These are phyloP conservation scores for Hyles euphorbiae DNA, from an alignment of 1,140 invertebrate species.

Conservation along the genomic window DNA sequence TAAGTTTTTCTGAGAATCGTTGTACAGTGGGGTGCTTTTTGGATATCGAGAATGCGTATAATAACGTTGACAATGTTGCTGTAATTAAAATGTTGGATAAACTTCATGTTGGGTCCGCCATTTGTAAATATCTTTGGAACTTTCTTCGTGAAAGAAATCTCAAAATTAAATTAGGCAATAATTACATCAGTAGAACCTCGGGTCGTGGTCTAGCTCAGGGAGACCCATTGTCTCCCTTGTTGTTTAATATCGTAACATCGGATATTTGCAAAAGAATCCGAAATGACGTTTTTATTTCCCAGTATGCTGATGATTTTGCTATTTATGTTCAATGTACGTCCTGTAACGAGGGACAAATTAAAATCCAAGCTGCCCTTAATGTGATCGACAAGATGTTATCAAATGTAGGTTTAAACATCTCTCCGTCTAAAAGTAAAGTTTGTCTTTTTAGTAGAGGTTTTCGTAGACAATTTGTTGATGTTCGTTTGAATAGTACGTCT, in stretches of 20 bases:
- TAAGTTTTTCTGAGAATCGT: slow-evolving; percentile 16
- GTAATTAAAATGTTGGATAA: slow-evolving; percentile 12
- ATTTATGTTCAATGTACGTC: no score
- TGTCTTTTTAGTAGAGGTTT: slow-evolving; percentile 7
- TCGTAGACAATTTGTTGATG: background rate
- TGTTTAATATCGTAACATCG: no score
- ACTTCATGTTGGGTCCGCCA: background rate
- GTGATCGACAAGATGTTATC: background rate
- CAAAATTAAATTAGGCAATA: background rate
- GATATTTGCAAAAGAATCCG: no score
- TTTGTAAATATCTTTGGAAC: slow-evolving; percentile 20
- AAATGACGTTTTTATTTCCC: no score
- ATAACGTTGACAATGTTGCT: slow-evolving; percentile 4
- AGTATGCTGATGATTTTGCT: no score
- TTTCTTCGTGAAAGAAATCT: background rate
- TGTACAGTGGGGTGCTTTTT: slow-evolving; percentile 7
- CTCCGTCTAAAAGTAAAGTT: slow-evolving; percentile 22
- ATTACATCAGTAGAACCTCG: background rate
- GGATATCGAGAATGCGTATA: slow-evolving; percentile 10
- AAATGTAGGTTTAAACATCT: slow-evolving; percentile 12
- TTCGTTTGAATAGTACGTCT: background rate
- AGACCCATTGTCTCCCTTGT: no score
- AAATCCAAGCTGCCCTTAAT: background rate
- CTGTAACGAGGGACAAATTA: no score
- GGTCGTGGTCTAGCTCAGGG: slow-evolving; percentile 1